A percentile compares a stretch with the other conserved stretches of the same genome.
phyloP scores from a whole-genome alignment of 2,888 invertebrate species.

The Clivina fossor region DNA sequence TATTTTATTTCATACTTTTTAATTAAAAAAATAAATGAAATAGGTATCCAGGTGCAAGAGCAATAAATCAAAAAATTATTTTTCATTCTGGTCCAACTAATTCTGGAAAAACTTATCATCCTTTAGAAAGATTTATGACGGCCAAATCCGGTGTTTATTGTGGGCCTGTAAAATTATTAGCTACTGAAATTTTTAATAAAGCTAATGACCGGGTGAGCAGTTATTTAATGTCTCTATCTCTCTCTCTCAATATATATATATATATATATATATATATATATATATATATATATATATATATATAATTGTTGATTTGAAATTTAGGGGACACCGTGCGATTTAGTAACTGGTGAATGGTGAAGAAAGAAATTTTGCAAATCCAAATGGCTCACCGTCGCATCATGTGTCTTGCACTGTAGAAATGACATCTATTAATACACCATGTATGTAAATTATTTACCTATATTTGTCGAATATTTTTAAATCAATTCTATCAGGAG shows the following conservation, averaged over 20 bases:
- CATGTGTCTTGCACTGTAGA: constrained; percentile 98
- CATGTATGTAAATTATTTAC: constrained; percentile 70
- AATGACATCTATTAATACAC: constrained; percentile 85
- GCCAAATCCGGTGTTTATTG: constrained; percentile 96
- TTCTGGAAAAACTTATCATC: constrained; percentile 97
- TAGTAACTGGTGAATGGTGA: constrained; percentile 98
- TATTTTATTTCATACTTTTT: too few species aligned
- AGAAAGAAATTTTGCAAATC: constrained; percentile 77
- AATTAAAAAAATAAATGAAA: too few species aligned
- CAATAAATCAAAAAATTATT: constrained; percentile 84
- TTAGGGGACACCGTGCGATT: constrained; percentile 91
- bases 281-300: too few species aligned
- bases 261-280: too few species aligned
- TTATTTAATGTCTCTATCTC: constrained; percentile 3
- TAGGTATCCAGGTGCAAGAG: constrained; percentile 89
- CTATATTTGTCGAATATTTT: too few species aligned
- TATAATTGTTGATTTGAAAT: too few species aligned
- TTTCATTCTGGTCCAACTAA: constrained; percentile 99
- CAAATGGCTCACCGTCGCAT: constrained; percentile 67
- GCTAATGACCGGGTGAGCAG: constrained; percentile 73
- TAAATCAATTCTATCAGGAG: too few species aligned
- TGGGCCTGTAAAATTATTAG: constrained; percentile 93
- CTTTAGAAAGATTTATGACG: constrained; percentile 81
- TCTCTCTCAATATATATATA: too few species aligned
- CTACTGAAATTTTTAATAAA: constrained; percentile 91